phyloP scores from a whole-genome alignment of 2,888 invertebrate species.

The Macrophya annulata region DNA sequence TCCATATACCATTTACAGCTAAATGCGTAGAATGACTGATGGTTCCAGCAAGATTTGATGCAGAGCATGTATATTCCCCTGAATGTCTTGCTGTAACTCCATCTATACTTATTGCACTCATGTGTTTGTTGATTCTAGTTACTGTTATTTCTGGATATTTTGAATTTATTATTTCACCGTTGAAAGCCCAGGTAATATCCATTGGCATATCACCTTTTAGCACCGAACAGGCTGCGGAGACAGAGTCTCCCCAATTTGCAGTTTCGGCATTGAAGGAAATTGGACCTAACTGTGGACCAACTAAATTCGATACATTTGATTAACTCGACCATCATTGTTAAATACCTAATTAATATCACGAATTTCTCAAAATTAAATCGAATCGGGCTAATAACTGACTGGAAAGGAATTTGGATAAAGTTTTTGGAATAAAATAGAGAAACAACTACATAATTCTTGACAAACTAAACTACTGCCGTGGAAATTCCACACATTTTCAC shows the following conservation, averaged over 20 bases:
- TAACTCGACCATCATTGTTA: constrained; percentile 14
- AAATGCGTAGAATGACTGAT: constrained; percentile 86
- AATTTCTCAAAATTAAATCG: not conserved
- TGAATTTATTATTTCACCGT: constrained; percentile 81
- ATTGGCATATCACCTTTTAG: constrained; percentile 91
- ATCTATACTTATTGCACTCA: constrained; percentile 86
- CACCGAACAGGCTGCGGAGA: constrained; percentile 87
- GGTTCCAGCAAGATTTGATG: constrained; percentile 86
- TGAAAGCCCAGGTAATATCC: constrained; percentile 86
- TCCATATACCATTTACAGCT: constrained; percentile 86
- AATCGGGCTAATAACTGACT: constrained; percentile 38
- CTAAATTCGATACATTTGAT: constrained; percentile 74
- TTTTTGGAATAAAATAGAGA: not conserved
- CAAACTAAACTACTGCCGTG: constrained; percentile 35
- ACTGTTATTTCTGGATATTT: constrained; percentile 83
- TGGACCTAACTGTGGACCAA: constrained; percentile 84
- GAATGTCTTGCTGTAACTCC: constrained; percentile 86
- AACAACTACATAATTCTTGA: constrained; percentile 23
- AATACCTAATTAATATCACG: constrained; percentile 26
- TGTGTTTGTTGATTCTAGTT: constrained; percentile 84
- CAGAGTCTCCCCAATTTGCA: constrained; percentile 87
- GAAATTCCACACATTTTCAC: constrained; percentile 48
- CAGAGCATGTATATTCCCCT: constrained; percentile 89
- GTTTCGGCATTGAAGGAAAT: constrained; percentile 84
- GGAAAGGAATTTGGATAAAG: constrained; percentile 48